Base-by-base conservation (phyloP, 2,888 invertebrate genomes). In the Drosophila niveifrons region DNA sequence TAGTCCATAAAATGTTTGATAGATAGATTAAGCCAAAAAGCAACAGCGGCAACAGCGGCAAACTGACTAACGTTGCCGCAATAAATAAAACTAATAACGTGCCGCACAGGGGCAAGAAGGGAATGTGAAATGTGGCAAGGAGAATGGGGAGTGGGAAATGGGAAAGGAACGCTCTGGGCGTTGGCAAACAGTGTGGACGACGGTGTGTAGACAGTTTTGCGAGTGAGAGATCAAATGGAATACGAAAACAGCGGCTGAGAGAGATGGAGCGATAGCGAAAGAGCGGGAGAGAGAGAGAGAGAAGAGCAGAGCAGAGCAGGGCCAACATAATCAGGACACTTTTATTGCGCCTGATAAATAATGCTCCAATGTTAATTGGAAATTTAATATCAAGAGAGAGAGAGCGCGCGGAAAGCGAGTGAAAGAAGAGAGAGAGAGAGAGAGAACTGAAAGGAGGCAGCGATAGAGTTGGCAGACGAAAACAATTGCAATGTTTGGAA, bases 331-430 rank as follows among this genome's bases (percentile, higher is more conserved):
- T 89, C 87, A 84, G 83, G 83, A 89, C 83, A 84, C 76, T 88
- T 91, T 90, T 90, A 91, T 91, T 80, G 84, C 76, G 72, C 50
- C 78, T 79, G 83, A 90, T 91, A 90, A 90, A 91, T 90, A 85
- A 90, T 73, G 78, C 78, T 86, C 72, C 50, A 82, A 80, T 85
- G 85, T 90, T 90, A 90, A 90, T 90, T 91, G 86, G 91, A 90
- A 90, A 91, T 85, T 83, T 83, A 89, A 90, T 90, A 90, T 82
- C 62, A 36, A 36, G 18, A 29, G 6, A 48, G n/a, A 13, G 34
- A 36, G 18, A 29, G 6, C 46, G n/a, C 11, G 34, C 9, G 52
- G 23, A 6, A 0, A 23, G 23, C 23, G n/a, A 23, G 23, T 6
- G 23, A 41, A 46, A 52, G 55, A 8, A 43, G 41, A 17, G n/a